These are phyloP conservation scores for Psittacula derbiana DNA, from an alignment of 2,797 vertebrate species.

Conservation along the genomic window DNA sequence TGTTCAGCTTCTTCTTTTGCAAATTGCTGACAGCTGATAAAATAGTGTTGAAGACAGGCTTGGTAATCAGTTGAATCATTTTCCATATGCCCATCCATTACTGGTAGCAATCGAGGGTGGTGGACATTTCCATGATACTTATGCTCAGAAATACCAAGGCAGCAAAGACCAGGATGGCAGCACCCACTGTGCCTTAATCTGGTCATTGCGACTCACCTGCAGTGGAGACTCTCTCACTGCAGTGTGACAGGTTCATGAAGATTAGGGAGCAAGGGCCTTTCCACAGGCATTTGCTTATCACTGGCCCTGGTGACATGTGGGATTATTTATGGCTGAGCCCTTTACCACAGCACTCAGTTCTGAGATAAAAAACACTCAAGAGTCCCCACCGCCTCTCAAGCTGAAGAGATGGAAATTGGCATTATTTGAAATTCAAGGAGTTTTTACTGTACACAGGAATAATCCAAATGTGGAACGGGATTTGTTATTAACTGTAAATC, in stretches of 20 bases:
- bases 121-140: neutral
- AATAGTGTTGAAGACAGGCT: neutral
- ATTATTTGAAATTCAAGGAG: slow-evolving; percentile 64
- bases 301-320: neutral
- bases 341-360: neutral
- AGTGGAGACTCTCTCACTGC: neutral
- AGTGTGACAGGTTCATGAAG: neutral
- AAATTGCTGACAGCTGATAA: neutral
- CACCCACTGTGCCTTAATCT: neutral
- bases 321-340: slow-evolving; percentile 38
- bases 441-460: slow-evolving; percentile 56
- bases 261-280: neutral
- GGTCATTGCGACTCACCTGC: neutral
- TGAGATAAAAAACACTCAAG: neutral
- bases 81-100: neutral
- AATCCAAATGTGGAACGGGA: slow-evolving; percentile 53
- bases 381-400: neutral
- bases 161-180: neutral
- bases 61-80: neutral
- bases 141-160: neutral
- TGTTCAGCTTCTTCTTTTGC: neutral
- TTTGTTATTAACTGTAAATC: slow-evolving; percentile 67
- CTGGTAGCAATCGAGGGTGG: neutral
- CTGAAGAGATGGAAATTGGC: slow-evolving; percentile 47
- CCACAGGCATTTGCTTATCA: neutral